Conservation (phyloP, 1,140 invertebrate species). For the Venturia canescens region DNA sequence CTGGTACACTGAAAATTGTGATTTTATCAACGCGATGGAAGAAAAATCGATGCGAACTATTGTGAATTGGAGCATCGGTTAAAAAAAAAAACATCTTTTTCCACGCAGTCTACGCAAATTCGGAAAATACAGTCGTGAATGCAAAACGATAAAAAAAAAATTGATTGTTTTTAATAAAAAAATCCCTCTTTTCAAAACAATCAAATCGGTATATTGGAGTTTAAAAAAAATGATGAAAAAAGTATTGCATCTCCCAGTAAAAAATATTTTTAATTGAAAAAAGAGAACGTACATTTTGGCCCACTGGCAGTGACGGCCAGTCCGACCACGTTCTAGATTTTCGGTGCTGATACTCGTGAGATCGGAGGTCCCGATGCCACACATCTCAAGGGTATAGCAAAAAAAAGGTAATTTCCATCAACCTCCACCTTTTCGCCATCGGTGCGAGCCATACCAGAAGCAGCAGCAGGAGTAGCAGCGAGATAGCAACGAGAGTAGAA, state of each 20-base stretch:
- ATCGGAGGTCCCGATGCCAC: background rate
- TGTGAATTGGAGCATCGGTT: too few species aligned
- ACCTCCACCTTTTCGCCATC: slow-evolving; percentile 48
- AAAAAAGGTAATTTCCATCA: slow-evolving; percentile 55
- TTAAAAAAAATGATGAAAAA: too few species aligned
- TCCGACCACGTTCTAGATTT: slow-evolving; percentile 59
- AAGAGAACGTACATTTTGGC: background rate
- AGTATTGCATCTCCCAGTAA: too few species aligned
- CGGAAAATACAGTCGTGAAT: too few species aligned
- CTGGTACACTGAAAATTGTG: too few species aligned
- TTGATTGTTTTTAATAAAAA: too few species aligned
- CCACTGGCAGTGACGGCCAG: background rate
- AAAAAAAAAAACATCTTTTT: too few species aligned
- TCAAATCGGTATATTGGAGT: background rate
- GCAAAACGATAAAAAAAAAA: too few species aligned
- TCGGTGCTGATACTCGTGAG: slow-evolving; percentile 45
- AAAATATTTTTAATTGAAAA: background rate
- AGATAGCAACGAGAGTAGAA: background rate
- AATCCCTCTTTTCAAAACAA: too few species aligned
- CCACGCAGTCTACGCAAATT: too few species aligned
- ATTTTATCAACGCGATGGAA: too few species aligned
- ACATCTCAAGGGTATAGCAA: background rate
- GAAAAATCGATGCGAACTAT: too few species aligned
- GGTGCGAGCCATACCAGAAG: slow-evolving; percentile 17
- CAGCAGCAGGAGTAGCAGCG: slow-evolving; percentile 27